A percentile compares a stretch with the other conserved stretches of the same genome.
Conservation (phyloP, 2,888 invertebrate species). For the Bhutanitis thaidina region DNA sequence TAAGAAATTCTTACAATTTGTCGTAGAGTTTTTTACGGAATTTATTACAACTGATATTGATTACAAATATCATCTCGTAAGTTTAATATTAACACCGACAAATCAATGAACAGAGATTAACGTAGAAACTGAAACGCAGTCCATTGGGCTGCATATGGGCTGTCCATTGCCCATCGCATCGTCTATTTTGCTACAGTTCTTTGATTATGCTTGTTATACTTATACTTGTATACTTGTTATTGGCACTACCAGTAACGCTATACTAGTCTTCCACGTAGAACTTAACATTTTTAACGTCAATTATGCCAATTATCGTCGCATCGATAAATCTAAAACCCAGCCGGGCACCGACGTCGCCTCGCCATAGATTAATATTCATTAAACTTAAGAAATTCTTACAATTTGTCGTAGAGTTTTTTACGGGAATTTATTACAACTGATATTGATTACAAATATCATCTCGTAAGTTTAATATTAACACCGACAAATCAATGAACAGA, state of each 20-base stretch:
- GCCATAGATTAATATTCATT: constrained; percentile 45
- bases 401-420: constrained; percentile 52
- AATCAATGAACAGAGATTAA: too few relatives aligned
- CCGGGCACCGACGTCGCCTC: constrained; percentile 9
- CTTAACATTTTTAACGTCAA: constrained; percentile 24
- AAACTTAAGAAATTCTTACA: constrained; percentile 44
- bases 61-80: too few relatives aligned
- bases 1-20: constrained; percentile 55
- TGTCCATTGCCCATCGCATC: too few relatives aligned
- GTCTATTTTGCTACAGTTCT: too few relatives aligned
- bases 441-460: too few relatives aligned
- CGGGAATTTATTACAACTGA: constrained; percentile 46
- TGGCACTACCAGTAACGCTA: background rate
- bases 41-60: constrained; percentile 50
- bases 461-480: too few relatives aligned
- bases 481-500: too few relatives aligned
- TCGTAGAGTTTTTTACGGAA: constrained; percentile 42
- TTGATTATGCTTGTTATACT: too few relatives aligned
- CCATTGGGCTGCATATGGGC: too few relatives aligned
- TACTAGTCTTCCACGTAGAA: background rate
- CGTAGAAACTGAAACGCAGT: too few relatives aligned
- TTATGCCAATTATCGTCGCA: constrained; percentile 24
- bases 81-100: too few relatives aligned
- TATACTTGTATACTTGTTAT: too few relatives aligned
- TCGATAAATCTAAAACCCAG: constrained; percentile 17